Conservation (phyloP, 2,797 vertebrate species). For the Typhlichthys subterraneus region DNA sequence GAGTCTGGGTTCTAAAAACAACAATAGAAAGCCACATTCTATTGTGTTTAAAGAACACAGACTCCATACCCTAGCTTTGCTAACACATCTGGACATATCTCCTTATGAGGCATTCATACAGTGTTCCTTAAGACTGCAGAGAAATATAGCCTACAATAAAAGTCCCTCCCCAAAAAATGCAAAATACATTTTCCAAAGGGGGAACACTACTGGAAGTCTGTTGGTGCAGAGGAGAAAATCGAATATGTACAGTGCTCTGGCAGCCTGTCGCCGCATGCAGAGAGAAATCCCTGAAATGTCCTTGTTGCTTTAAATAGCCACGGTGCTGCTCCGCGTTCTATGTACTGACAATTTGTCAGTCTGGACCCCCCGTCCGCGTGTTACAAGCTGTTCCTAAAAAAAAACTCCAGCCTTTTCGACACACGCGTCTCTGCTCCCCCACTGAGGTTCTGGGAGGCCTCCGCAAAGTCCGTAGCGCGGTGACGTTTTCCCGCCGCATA, state of each 20-base stretch:
- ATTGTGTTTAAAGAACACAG: no score
- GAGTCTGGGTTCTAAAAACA: no score
- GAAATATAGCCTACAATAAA: no score
- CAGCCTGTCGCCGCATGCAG: background rate
- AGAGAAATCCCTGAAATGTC: slow-evolving; percentile 22
- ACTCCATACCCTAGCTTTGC: no score
- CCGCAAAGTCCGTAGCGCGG: slow-evolving; percentile 29
- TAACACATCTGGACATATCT: no score
- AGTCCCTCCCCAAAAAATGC: no score
- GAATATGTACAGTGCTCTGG: background rate
- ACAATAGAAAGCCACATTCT: no score
- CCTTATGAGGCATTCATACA: no score
- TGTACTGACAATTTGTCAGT: slow-evolving; percentile 51
- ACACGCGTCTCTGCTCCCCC: slow-evolving; percentile 27
- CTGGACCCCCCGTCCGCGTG: slow-evolving; percentile 31
- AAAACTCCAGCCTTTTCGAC: slow-evolving; percentile 35
- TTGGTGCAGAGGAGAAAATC: no score
- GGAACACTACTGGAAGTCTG: no score
- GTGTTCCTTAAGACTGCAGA: no score
- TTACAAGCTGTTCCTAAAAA: slow-evolving; percentile 22
- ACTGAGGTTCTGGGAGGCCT: slow-evolving; percentile 26
- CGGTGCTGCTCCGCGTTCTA: slow-evolving; percentile 30
- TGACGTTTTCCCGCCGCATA: slow-evolving; percentile 51
- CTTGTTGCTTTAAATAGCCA: slow-evolving; percentile 27
- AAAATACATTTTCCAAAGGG: no score